Base-by-base conservation (phyloP, 2,888 invertebrate genomes). In the Ametastegia equiseti region DNA sequence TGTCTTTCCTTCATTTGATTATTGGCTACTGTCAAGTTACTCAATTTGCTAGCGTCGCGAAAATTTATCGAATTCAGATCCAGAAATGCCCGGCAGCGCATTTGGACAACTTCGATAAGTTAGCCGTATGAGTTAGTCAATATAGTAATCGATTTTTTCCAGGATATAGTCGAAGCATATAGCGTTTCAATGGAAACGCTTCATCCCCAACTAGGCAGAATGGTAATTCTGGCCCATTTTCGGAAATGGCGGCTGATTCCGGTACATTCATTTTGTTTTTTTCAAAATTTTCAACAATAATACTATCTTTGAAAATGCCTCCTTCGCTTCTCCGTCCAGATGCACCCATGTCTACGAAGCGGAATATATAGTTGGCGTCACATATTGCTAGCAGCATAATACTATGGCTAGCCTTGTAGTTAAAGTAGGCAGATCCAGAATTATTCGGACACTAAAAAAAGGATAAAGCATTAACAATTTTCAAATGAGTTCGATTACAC, bases 91-190 rank as follows among this genome's bases (percentile, higher is more conserved):
- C n/a, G n/a, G n/a, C n/a, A n/a, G n/a, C n/a, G n/a, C n/a, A n/a
- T n/a, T n/a, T n/a, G n/a, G n/a, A n/a, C n/a, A n/a, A n/a, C n/a
- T n/a, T n/a, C n/a, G n/a, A n/a, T n/a, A n/a, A n/a, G n/a, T n/a
- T n/a, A n/a, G n/a, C n/a, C n/a, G n/a, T n/a, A n/a, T n/a, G n/a
- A n/a, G n/a, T n/a, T n/a, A n/a, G n/a, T n/a, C n/a, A n/a, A n/a
- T n/a, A 78, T 80, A 85, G 81, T 80, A 89, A 85, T 13, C n/a
- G 23, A 82, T 88, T 85, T 78, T 83, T 86, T 47, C 87, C 86
- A 77, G 86, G 85, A 83, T 86, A 88, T 67, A 86, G 88, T 77
- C 88, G 82, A 81, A 88, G 82, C 36, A 88, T 79, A 81, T 87
- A 83, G 42, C 80, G 81, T 80, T 80, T 84, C 33, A 87, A 80